Base-by-base conservation (phyloP, 1,140 invertebrate genomes). In the Protaetia brevitarsis region DNA sequence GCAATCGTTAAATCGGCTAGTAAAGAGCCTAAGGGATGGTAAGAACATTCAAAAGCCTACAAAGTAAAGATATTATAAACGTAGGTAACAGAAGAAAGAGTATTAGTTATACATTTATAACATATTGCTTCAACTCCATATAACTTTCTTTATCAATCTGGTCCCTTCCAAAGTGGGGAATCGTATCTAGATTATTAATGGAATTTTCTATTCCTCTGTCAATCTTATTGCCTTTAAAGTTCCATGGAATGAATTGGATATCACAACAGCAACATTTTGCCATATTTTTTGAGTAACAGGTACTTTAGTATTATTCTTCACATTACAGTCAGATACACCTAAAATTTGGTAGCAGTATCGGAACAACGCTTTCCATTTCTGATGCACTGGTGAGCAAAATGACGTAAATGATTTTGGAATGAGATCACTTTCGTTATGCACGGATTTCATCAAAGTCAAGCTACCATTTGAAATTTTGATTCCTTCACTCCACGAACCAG, bases 291-390 rank as follows among this genome's bases (percentile, higher is more conserved):
- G 81, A 11, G 84, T 87, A 67, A 87, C 86, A 37, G 77, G 73
- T 64, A 73, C 51, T 23, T 76, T 70, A 74, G 65, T 77, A 31
- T 66, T 69, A 27, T 64, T 71, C 41, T 69, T 80, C 0, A 76
- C 72, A 58, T 76, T 63, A 36, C 74, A 19, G 73, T 86, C 85
- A 1, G 81, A 71, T 28, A 88, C 81, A 1, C 88, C 87, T 19
- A 92, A 80, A 65, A 86, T 81, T 69, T 87, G 82, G 71, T 86
- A 85, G 73, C 87, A 91, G 68, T 92, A 88, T 13, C 79, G 71
- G 71, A 93, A 93, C 68, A 93, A 83, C 0, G 88, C 87, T 69
- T 87, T 87, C 91, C 91, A 93, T 78, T 92, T 93, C 67, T 88
- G 83, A 70, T 88, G 84, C 1, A 89, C 85, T 10, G 85, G 81